These are phyloP conservation scores for Periparus ater DNA, from an alignment of 2,797 vertebrate genomes.

Conservation along the genomic window DNA sequence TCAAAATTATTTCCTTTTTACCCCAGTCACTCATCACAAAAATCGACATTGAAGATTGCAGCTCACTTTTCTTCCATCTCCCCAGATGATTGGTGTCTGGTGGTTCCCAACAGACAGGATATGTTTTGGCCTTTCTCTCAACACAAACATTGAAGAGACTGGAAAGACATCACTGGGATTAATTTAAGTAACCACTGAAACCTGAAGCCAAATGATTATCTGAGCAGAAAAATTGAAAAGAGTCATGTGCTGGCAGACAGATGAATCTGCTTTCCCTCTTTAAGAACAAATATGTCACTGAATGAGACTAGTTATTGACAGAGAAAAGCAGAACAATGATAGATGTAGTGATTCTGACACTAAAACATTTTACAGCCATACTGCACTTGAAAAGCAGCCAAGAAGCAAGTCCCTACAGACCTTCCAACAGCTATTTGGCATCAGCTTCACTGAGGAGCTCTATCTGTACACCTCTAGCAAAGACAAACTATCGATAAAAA, in stretches of 20 bases:
- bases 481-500: background rate
- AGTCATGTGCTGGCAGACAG: background rate
- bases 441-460: background rate
- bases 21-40: background rate
- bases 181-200: conserved; percentile 23
- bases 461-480: background rate
- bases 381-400: conserved; percentile 20
- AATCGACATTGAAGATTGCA: background rate
- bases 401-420: conserved; percentile 47
- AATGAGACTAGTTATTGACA: background rate
- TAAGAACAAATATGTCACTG: background rate
- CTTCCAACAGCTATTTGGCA: conserved; percentile 10
- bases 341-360: conserved; percentile 12
- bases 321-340: background rate
- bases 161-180: background rate
- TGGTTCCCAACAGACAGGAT: background rate
- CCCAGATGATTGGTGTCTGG: background rate
- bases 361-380: background rate
- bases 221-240: background rate
- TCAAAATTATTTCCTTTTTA: conserved; percentile 12
- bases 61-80: background rate
- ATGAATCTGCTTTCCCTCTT: conserved; percentile 16
- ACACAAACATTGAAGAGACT: background rate
- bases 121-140: background rate
- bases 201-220: background rate